Conservation (phyloP, 2,797 vertebrate species). For the Odontamblyopus lacepedii region DNA sequence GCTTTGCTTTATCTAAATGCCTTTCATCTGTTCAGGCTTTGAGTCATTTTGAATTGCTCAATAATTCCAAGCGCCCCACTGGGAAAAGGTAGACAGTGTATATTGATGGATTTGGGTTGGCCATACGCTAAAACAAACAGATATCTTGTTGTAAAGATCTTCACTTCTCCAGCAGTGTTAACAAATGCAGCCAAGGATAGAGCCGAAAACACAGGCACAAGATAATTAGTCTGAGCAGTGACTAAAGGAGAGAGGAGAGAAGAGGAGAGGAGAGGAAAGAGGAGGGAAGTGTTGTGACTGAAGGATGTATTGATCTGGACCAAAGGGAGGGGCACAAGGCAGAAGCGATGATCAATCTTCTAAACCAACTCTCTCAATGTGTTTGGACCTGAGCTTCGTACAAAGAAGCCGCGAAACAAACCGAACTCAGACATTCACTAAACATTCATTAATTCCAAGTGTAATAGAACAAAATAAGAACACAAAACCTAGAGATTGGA, state of each 20-base stretch:
- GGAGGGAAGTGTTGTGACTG: constrained; percentile 76
- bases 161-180: constrained; percentile 58
- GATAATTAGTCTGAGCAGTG: constrained; percentile 79
- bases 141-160: constrained; percentile 64
- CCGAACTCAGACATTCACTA: background rate
- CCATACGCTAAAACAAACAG: constrained; percentile 62
- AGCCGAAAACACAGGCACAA: constrained; percentile 66
- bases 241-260: constrained; percentile 46
- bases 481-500: background rate
- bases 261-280: constrained; percentile 55
- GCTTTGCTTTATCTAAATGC: constrained; percentile 24
- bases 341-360: constrained; percentile 78
- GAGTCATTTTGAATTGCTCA: constrained; percentile 47
- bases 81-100: constrained; percentile 54
- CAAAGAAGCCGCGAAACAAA: constrained; percentile 42
- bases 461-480: background rate
- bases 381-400: constrained; percentile 63
- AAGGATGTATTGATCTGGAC: constrained; percentile 76
- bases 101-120: constrained; percentile 57
- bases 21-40: constrained; percentile 10
- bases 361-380: constrained; percentile 69
- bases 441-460: background rate
- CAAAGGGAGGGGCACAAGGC: constrained; percentile 68
- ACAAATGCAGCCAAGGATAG: constrained; percentile 63
- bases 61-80: constrained; percentile 48